Base-by-base conservation (phyloP, 1,140 invertebrate genomes). In the Drosophila punjabiensis region DNA sequence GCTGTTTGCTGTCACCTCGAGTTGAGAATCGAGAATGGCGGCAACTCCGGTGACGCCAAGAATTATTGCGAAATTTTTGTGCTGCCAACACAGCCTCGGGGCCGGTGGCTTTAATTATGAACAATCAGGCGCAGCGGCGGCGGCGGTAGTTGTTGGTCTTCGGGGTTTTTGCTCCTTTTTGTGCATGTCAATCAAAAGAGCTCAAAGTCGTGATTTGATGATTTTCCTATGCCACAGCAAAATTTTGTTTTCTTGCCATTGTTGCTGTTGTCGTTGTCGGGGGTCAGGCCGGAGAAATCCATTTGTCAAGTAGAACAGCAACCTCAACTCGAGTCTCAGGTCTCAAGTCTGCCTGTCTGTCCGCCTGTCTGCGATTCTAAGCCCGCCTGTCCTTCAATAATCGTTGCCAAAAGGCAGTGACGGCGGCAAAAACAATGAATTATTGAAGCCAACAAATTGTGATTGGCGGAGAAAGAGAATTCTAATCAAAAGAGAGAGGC, bases 161-260 rank as follows among this genome's bases (percentile, higher is more conserved):
- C 30, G 58, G 59, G 59, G 48, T 79, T 62, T 71, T 73, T 63
- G 67, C 61, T 82, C 69, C 70, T 74, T 75, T 81, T 80, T 76
- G 56, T 80, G 84, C 81, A 87, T 89, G 85, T 89, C 85, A 89
- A 89, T 89, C 85, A 89, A 90, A 90, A 80, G 69, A 73, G 79
- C 79, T 85, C 78, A 81, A 45, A 90, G 82, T 89, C 85, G 85
- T 89, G 85, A 89, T 85, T 89, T 90, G 86, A 88, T 88, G 85
- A 90, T 88, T 88, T 88, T 89, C 39, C 79, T 79, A 79, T 70
- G 76, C 45, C 66, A 45, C 60, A 50, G 59, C 53, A 55, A 32
- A 70, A 71, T 58, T 39, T 9, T 59, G 28, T 50, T 68, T 71
- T 60, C 53, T 1, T 71, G 65, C 58, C 32, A 35, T 74, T 78